These are phyloP conservation scores for Melanaphis sacchari DNA, from an alignment of 1,140 invertebrate species.

Conservation along the genomic window DNA sequence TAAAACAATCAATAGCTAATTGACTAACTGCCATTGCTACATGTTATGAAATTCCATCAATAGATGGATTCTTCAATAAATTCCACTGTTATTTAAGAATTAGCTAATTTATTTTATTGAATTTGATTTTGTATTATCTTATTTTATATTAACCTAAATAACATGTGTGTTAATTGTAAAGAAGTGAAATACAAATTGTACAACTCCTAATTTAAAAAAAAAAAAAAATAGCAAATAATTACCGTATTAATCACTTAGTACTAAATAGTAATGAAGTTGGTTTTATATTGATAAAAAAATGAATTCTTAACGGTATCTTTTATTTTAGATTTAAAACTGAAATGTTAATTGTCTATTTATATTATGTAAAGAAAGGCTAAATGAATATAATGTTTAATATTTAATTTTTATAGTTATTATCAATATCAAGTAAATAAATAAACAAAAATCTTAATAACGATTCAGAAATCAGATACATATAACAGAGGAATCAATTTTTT, in stretches of 20 bases:
- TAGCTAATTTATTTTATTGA: neutral
- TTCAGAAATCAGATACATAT: too few relatives aligned
- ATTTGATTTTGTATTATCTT: neutral
- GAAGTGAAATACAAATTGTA: neutral
- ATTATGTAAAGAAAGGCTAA: neutral
- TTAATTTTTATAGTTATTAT: neutral
- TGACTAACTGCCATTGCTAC: neutral
- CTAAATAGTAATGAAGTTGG: neutral
- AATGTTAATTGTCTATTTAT: neutral
- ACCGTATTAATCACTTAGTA: neutral
- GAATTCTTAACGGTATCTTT: too few relatives aligned
- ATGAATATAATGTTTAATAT: neutral
- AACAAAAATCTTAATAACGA: too few relatives aligned
- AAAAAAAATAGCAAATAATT: neutral
- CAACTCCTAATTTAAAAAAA: neutral
- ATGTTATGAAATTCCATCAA: neutral
- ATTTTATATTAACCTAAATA: neutral
- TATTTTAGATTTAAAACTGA: neutral
- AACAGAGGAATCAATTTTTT: too few relatives aligned
- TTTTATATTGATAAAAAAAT: neutral
- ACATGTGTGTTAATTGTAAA: neutral
- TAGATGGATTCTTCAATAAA: neutral
- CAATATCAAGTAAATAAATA: too few relatives aligned
- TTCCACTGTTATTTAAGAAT: neutral
- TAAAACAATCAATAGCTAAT: neutral